Percentiles rank a stretch among this genome's conserved stretches.
phyloP scores from a whole-genome alignment of 2,113 vertebrate genomes.

The Ophiodon elongatus region DNA sequence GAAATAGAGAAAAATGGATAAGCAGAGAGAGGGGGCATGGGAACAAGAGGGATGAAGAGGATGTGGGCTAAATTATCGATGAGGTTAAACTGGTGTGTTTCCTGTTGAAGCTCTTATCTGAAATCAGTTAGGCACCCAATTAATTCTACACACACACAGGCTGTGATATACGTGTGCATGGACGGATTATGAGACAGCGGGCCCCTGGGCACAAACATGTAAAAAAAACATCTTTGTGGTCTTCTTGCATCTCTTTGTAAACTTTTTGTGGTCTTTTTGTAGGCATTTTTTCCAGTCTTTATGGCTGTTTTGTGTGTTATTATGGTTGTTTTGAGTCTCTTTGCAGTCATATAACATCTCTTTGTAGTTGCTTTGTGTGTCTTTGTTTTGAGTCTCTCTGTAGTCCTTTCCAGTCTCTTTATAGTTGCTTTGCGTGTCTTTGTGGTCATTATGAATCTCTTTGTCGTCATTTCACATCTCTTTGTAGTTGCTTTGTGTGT shows the following conservation, averaged over 20 bases:
- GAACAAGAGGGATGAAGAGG: constrained; percentile 38
- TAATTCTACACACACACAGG: constrained; percentile 4
- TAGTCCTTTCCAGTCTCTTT: neutral
- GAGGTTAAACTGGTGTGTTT: constrained; percentile 73
- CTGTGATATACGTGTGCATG: constrained; percentile 4
- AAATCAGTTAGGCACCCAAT: constrained; percentile 46
- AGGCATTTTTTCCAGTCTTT: neutral
- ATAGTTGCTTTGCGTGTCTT: neutral
- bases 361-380: neutral
- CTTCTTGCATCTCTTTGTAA: neutral
- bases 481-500: neutral
- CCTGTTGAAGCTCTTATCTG: constrained; percentile 70
- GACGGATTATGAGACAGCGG: constrained; percentile 16
- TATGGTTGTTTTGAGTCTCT: neutral
- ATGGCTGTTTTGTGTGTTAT: neutral
- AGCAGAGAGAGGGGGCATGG: constrained; percentile 13
- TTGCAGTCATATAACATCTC: neutral
- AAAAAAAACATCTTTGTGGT: neutral
- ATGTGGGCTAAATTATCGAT: constrained; percentile 73
- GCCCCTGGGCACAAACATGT: constrained; percentile 17
- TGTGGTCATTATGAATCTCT: neutral
- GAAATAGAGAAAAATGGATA: constrained; percentile 20
- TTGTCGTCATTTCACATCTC: neutral
- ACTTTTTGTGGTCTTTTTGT: neutral
- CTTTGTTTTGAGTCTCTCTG: neutral